These are phyloP conservation scores for Melinaea marsaeus DNA, from an alignment of 2,888 invertebrate genomes.

Conservation along the genomic window DNA sequence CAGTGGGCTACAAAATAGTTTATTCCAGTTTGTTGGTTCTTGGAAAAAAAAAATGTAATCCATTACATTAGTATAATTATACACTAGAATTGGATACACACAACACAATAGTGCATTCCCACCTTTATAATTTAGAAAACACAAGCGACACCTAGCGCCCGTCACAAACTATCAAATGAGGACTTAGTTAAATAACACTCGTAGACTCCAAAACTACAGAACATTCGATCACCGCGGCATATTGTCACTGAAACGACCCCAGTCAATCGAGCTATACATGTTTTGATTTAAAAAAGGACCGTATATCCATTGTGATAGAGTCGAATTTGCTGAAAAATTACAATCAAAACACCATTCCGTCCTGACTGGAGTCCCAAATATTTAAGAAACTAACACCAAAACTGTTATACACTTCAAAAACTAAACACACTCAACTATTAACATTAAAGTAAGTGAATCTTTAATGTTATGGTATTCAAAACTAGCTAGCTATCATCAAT, in stretches of 20 bases:
- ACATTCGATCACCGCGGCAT: conserved; percentile 62
- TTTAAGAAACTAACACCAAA: conserved; percentile 10
- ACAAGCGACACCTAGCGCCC: conserved; percentile 39
- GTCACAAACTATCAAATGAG: conserved; percentile 40
- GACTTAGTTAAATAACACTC: conserved; percentile 53
- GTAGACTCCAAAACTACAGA: conserved; percentile 65
- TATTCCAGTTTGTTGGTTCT: no score
- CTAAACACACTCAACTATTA: no score
- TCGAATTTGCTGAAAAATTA: background rate
- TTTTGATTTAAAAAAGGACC: no score
- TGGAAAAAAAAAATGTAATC: no score
- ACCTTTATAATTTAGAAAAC: background rate
- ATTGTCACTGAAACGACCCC: conserved; percentile 60
- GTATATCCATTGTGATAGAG: background rate
- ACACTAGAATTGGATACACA: no score
- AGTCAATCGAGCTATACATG: conserved; percentile 38
- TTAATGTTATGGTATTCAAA: no score
- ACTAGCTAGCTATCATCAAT: no score
- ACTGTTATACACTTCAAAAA: no score
- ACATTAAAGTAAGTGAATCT: no score
- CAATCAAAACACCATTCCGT: background rate
- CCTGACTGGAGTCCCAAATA: conserved; percentile 12
- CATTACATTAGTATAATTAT: no score
- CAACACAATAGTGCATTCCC: no score
- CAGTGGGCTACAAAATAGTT: no score